Evolutionary conservation across 2,797 vertebrate species (phyloP), one percentile per base, ranked within the genome.

Genomic region (Melanotaenia nigrans): DNA sequence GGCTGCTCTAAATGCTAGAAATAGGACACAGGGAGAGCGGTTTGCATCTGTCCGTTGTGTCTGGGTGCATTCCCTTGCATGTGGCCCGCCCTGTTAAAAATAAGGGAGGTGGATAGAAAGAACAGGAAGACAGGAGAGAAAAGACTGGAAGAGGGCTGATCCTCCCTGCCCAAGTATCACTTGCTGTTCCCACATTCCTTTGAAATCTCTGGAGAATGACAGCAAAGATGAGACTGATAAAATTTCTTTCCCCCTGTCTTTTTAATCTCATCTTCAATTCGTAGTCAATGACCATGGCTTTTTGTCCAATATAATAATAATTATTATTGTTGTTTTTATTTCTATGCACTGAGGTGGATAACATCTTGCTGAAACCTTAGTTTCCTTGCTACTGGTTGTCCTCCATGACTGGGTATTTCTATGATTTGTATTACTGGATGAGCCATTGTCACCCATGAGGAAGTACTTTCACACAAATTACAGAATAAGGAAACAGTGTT

Each of bases 151-250:
- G 77, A 78, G 77, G 65, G 68, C 65, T 78, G 76, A 81, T 84
- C 80, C 80, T 87, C 87, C 78, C 79, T 88, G 82, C 75, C 81
- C 84, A 87, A 74, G 78, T 91, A 90, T 90, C 82, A 62, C 74
- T 86, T 77, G 75, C 81, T 74, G 77, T 90, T 91, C 89, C 87
- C 85, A 81, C 86, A 92, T 92, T 92, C 89, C 88, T 81, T 83
- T 53, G 40, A 55, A 81, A 76, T 81, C 90, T 87, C 89, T 58
- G 65, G 85, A 85, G 91, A 61, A 81, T 51, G 83, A 79, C 63
- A 77, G 75, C 62, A 65, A 64, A 81, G 83, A 90, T 89, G 85
- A 81, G 73, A 38, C 77, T 55, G 89, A 92, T 92, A 89, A 85
- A 77, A 91, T 82, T 82, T 81, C 80, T 75, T 73, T 68, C 49